A percentile compares a stretch with the other conserved stretches of the same genome.
phyloP scores from a whole-genome alignment of 1,140 invertebrate species.

The Mizuhopecten yessoensis region DNA sequence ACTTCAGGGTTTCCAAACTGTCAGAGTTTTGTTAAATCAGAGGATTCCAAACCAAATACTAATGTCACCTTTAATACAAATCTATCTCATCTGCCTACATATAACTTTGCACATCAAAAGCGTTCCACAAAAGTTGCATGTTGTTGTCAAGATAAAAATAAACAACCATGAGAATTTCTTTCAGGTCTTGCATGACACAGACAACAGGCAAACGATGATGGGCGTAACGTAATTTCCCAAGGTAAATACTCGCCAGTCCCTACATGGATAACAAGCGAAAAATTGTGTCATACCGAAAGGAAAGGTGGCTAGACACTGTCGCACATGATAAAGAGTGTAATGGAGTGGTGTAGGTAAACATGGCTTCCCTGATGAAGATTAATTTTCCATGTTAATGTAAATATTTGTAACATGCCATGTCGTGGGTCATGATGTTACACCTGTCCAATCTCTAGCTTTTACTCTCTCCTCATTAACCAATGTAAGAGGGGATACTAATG shows the following conservation, averaged over 20 bases:
- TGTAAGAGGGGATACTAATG: too few species aligned
- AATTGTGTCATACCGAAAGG: not conserved
- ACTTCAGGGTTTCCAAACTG: not conserved
- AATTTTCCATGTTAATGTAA: not conserved
- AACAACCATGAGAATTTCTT: not conserved
- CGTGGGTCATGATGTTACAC: not conserved
- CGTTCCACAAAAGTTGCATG: conserved; percentile 37
- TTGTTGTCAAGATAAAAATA: conserved; percentile 35
- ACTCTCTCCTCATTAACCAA: too few species aligned
- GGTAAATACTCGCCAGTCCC: not conserved
- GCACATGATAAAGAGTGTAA: not conserved
- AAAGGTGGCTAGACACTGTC: conserved; percentile 23
- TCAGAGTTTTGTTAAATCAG: not conserved
- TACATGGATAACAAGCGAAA: not conserved
- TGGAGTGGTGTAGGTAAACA: not conserved
- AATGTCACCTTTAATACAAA: not conserved
- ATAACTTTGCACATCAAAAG: not conserved
- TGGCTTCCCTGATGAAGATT: conserved; percentile 23
- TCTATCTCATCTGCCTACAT: not conserved
- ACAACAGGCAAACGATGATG: not conserved
- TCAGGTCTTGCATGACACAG: not conserved
- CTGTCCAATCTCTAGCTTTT: too few species aligned
- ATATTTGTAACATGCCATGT: conserved; percentile 11
- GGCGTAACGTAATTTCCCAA: conserved; percentile 31
- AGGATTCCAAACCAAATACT: not conserved